Evolutionary conservation across 2,888 invertebrate genomes (phyloP), one percentile per base, ranked within the genome.

Genomic region (Volucella inflata): DNA sequence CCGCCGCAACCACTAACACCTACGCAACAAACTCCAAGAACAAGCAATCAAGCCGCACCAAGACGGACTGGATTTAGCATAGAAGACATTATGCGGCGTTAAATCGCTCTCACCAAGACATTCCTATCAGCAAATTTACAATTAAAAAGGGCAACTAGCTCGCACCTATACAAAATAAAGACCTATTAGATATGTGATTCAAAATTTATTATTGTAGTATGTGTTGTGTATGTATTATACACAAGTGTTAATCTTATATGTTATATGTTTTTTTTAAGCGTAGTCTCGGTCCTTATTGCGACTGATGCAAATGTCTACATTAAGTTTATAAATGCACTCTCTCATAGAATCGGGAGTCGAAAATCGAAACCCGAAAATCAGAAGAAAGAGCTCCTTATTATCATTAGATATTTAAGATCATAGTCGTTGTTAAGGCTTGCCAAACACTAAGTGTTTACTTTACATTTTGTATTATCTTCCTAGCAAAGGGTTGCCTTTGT

Each of bases 51-150:
- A 44, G 68, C 70, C 42, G 48, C 87, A 68, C 80, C 95, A 10
- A 94, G 96, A 88, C 95, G 96, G 89, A 96, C 96, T 90, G 97
- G 97, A 16, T 97, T 97, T 91, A 97, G 97, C 90, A 97, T 97
- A 93, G 97, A 97, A 90, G 97, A 97, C 89, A 97, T 97, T 88
- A 97, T 97, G 97, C 94, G 97, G 90, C 96, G 97, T 92, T 96
- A 94, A 94, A 11, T 6, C 75, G 38, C 40, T 11, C 64, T 55
- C 10, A 36, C 21, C 46, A 4, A 10, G 16, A 40, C 46, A 36
- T 62, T 79, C 70, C 62, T 65, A 64, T 46, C 42, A 75, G 75
- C 68, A 17, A 68, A 51, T 64, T 75, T 16, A 30, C 30, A 30
- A 59, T 62, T 44, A 64, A 76, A 42, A 48, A 38, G 17, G 60